These are phyloP conservation scores for Aphelenchoides fujianensis DNA, from an alignment of 1,140 invertebrate species.

Conservation along the genomic window DNA sequence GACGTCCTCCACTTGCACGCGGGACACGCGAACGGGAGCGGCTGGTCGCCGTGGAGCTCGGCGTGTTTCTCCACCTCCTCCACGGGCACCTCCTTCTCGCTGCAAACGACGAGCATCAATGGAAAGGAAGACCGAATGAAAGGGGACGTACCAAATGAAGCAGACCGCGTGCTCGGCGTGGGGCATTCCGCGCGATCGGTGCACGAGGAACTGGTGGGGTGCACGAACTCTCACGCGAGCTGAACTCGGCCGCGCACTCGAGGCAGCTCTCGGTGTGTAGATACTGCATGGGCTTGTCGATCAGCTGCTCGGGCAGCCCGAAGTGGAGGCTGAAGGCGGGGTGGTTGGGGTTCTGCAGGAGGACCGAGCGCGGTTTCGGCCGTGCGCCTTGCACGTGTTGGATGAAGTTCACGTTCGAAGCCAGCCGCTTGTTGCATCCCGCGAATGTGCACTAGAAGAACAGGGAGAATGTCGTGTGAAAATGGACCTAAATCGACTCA, in stretches of 20 bases:
- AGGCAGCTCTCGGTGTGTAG: not conserved
- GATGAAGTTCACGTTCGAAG: conserved; percentile 20
- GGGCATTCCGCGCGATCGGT: not conserved
- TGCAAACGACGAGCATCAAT: not conserved
- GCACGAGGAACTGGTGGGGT: not conserved
- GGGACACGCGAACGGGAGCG: conserved; percentile 1
- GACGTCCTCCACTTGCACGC: not conserved
- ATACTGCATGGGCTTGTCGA: not conserved
- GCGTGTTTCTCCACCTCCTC: conserved; percentile 4
- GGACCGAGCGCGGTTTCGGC: not conserved
- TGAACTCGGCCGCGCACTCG: conserved; percentile 6
- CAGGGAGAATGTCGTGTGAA: not conserved
- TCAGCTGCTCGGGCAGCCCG: not conserved
- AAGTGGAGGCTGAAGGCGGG: not conserved
- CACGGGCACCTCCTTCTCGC: conserved; percentile 1
- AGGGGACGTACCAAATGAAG: conserved; percentile 1
- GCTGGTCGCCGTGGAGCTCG: conserved; percentile 4
- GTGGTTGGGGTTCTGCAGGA: not conserved
- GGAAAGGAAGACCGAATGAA: too few relatives aligned
- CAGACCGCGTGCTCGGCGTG: not conserved
- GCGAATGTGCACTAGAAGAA: conserved; percentile 16
- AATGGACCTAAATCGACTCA: not conserved
- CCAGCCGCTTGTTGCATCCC: not conserved
- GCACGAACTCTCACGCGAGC: not conserved
- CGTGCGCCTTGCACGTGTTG: conserved; percentile 13